Percentiles rank a stretch among this genome's conserved stretches.
phyloP scores from a whole-genome alignment of 1,140 invertebrate genomes.

The Vollenhovia emeryi region DNA sequence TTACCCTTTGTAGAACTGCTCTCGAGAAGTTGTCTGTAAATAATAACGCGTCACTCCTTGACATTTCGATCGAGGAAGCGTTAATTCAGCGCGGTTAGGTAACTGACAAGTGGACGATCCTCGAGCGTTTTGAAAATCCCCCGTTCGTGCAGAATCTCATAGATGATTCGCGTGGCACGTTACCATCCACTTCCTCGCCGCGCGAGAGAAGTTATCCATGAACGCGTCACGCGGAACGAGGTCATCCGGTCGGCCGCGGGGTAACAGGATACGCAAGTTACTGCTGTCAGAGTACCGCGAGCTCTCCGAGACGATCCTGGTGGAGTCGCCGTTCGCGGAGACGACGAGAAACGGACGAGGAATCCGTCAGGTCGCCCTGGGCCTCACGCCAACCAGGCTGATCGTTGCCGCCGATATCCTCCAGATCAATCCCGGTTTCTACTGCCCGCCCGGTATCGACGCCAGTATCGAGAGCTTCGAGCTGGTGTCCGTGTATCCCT shows the following conservation, averaged over 20 bases:
- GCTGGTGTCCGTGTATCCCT: conserved; percentile 86
- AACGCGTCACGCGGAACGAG: not conserved
- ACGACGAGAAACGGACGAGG: conserved; percentile 87
- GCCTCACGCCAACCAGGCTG: conserved; percentile 86
- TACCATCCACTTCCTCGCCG: not conserved
- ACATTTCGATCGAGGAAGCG: not conserved
- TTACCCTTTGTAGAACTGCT: not conserved
- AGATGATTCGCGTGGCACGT: conserved; percentile 1
- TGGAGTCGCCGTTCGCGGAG: conserved; percentile 88
- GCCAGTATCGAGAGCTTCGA: conserved; percentile 87
- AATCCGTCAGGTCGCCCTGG: conserved; percentile 86
- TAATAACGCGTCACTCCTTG: not conserved
- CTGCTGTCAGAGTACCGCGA: conserved; percentile 87
- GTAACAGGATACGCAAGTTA: conserved; percentile 86
- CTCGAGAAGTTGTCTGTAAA: conserved; percentile 16
- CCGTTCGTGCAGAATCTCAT: conserved; percentile 1
- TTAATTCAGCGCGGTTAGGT: conserved; percentile 26
- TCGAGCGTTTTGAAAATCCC: conserved; percentile 44
- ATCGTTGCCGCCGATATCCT: conserved; percentile 86
- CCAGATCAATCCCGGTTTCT: conserved; percentile 72
- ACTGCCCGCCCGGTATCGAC: conserved; percentile 82
- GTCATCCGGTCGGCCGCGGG: conserved; percentile 75
- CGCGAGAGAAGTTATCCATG: conserved; percentile 41
- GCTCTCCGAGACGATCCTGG: conserved; percentile 86
- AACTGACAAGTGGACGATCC: not conserved